A percentile compares a stretch with the other conserved stretches of the same genome.
Evolutionary conservation across 1,140 invertebrate species (phyloP).

Genomic region (Cepaea nemoralis): DNA sequence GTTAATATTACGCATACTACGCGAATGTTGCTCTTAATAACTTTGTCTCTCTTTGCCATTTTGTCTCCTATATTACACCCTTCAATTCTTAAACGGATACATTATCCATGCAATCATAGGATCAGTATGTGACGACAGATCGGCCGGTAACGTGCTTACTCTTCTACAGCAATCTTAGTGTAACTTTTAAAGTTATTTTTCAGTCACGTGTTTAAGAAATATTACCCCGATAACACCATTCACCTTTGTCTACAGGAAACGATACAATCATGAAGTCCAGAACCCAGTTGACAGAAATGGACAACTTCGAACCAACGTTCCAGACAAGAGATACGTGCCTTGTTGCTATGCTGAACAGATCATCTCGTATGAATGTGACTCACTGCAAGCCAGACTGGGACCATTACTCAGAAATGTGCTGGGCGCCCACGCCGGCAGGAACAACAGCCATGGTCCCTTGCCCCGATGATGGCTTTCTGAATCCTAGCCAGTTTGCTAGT

Average conservation of each 20-base stretch:
- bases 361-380: not conserved
- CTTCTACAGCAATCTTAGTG: no score
- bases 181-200: no score
- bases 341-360: not conserved
- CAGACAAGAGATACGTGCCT: not conserved
- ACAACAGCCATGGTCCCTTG: slow-evolving; percentile 15
- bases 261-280: not conserved
- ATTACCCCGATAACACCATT: no score
- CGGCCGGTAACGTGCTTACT: no score
- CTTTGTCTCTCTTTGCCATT: no score
- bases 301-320: not conserved
- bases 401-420: slow-evolving; percentile 28
- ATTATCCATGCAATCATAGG: no score
- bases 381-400: slow-evolving; percentile 36
- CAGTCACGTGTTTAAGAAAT: no score
- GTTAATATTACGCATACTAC: no score
- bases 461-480: slow-evolving; percentile 20
- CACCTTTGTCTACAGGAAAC: not conserved
- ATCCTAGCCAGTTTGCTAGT: slow-evolving; percentile 35
- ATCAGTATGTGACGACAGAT: no score
- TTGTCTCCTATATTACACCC: no score
- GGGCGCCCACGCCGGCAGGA: slow-evolving; percentile 35
- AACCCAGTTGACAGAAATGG: not conserved
- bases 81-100: no score
- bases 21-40: no score